A percentile compares a stretch with the other conserved stretches of the same genome.
Conservation (phyloP, 2,888 invertebrate species). For the Pristionchus fissidentatus region DNA sequence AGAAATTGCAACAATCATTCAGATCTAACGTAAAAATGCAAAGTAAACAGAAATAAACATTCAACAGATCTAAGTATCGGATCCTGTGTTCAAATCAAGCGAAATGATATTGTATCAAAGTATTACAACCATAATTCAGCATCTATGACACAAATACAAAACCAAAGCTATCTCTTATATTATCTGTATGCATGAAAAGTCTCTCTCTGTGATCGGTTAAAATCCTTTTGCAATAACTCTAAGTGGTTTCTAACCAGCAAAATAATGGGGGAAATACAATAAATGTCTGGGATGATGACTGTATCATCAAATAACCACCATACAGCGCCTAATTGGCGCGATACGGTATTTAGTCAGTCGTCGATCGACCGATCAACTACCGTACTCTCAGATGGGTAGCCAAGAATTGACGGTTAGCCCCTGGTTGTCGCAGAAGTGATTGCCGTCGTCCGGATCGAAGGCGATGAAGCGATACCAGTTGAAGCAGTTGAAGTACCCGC, state of each 20-base stretch:
- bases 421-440: constrained; percentile 72
- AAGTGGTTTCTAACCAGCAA: constrained; percentile 26
- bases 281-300: not conserved
- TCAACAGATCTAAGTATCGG: constrained; percentile 32
- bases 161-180: not conserved
- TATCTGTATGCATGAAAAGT: not conserved
- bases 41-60: not conserved
- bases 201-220: not conserved
- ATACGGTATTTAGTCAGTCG: too few relatives aligned
- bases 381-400: constrained; percentile 67
- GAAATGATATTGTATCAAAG: not conserved
- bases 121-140: not conserved
- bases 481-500: constrained; percentile 61
- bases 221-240: not conserved
- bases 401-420: constrained; percentile 69
- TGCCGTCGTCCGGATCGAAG: constrained; percentile 23
- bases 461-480: constrained; percentile 38
- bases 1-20: not conserved
- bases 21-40: constrained; percentile 25
- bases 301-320: not conserved
- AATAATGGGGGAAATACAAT: not conserved
- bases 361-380: not conserved
- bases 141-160: constrained; percentile 21
- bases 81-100: constrained; percentile 8
- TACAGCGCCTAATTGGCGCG: not conserved